phyloP scores from a whole-genome alignment of 2,797 vertebrate genomes.

The Denticeps clupeoides region DNA sequence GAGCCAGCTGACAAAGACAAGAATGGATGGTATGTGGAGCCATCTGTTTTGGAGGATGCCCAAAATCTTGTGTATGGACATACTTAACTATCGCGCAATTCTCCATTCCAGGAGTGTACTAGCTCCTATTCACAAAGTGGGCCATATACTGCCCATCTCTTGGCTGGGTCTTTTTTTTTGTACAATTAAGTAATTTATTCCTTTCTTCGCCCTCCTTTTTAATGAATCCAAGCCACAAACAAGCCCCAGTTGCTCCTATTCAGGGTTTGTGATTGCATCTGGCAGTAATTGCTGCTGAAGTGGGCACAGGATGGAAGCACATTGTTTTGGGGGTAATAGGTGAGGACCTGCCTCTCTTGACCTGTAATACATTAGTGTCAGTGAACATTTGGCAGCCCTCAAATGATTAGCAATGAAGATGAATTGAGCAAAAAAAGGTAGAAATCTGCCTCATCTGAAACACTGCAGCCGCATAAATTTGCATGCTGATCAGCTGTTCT shows the following conservation, averaged over 20 bases:
- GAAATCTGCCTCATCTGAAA: conserved; percentile 85
- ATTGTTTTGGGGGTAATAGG: conserved; percentile 89
- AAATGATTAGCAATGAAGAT: conserved; percentile 92
- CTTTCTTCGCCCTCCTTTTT: conserved; percentile 86
- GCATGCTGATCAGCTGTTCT: conserved; percentile 92
- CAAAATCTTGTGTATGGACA: conserved; percentile 77
- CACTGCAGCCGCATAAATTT: conserved; percentile 83
- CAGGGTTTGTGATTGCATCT: conserved; percentile 88
- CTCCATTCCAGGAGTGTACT: conserved; percentile 77
- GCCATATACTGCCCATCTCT: conserved; percentile 77
- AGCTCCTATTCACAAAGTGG: conserved; percentile 69
- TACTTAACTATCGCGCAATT: conserved; percentile 82
- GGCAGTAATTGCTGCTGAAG: conserved; percentile 87
- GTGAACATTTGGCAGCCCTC: conserved; percentile 88
- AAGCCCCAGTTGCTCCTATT: conserved; percentile 86
- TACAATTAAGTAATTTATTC: conserved; percentile 92
- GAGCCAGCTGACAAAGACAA: conserved; percentile 79
- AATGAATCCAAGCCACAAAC: conserved; percentile 88
- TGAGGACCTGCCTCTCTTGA: conserved; percentile 90
- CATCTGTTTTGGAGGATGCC: conserved; percentile 88
- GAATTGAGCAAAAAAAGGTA: conserved; percentile 80
- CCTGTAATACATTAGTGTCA: conserved; percentile 92
- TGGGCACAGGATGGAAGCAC: conserved; percentile 79
- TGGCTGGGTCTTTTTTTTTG: conserved; percentile 80
- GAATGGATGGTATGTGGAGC: conserved; percentile 80